Evolutionary conservation across 2,113 vertebrate species (phyloP).

Genomic region (Tetraodon nigroviridis): DNA sequence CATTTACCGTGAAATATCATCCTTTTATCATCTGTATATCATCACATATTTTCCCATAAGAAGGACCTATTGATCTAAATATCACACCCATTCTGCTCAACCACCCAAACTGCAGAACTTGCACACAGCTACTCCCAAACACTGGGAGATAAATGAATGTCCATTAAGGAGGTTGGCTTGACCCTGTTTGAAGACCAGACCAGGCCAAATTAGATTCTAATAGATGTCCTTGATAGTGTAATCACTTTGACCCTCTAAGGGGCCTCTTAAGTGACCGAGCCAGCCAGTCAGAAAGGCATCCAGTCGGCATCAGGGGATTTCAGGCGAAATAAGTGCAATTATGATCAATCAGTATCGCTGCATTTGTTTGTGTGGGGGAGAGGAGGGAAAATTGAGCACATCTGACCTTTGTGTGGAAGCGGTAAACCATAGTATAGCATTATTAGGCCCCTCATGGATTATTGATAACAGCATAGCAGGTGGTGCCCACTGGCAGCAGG

Average conservation of each 20-base stretch:
- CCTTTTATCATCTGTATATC: constrained; percentile 57
- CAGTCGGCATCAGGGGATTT: constrained; percentile 34
- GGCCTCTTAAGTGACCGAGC: constrained; percentile 29
- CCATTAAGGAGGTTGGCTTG: constrained; percentile 59
- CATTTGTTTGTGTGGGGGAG: constrained; percentile 14
- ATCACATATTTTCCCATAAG: constrained; percentile 57
- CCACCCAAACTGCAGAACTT: constrained; percentile 36
- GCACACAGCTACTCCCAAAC: constrained; percentile 50
- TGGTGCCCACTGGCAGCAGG: constrained; percentile 34
- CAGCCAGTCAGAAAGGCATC: constrained; percentile 10
- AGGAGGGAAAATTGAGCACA: background rate
- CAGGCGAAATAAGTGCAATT: constrained; percentile 48
- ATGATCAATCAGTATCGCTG: constrained; percentile 44
- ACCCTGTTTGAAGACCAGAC: constrained; percentile 55
- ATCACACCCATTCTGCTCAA: constrained; percentile 68
- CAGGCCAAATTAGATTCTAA: constrained; percentile 67
- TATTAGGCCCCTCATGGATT: constrained; percentile 49
- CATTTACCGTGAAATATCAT: constrained; percentile 69
- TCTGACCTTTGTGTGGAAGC: constrained; percentile 40
- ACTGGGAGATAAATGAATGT: constrained; percentile 62
- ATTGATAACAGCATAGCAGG: constrained; percentile 54
- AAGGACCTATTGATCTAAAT: constrained; percentile 64
- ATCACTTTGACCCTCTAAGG: constrained; percentile 62
- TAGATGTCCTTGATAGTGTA: constrained; percentile 70
- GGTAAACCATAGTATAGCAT: constrained; percentile 45